Base-by-base conservation (phyloP, 2,113 vertebrate genomes). In the sheep (Ovis aries) region DNA sequence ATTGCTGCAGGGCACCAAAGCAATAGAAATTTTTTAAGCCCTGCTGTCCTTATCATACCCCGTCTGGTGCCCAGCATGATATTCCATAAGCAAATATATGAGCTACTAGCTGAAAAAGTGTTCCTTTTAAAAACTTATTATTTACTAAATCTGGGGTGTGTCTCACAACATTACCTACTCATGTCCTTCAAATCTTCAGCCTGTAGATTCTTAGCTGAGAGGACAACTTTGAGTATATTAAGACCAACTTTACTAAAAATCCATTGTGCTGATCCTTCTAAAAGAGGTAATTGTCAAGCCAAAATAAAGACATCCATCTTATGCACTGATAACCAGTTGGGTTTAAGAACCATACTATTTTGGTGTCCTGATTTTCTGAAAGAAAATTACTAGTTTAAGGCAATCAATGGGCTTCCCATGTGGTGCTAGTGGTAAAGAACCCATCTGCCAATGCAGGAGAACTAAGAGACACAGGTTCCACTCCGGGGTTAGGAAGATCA, bases 91-190 rank as follows among this genome's bases (percentile, higher is more conserved):
- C 59, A 98, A 98, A 98, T 84, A 96, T 27, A 87, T 55, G 95
- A 97, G 25, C 71, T 92, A 97, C 94, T 95, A 98, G 90, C 71
- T 98, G 95, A 97, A 67, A 93, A 98, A 98, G 71, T 57, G 43
- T 71, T 97, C 40, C 64, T 95, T 98, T 95, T 23, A 45, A 90
- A 89, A 92, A 98, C 98, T 95, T 98, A 94, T 98, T 98, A 98
- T 97, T 50, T 88, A 78, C 52, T 94, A 78, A 97, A 97, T 97
- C 96, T 91, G 60, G 36, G 78, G 53, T 40, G 91, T 93, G 97
- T 95, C 94, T 97, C 93, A 97, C 91, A 98, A 94, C 59, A 96
- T 86, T 96, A 96, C 86, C 60, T 95, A 95, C 84, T 94, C 71
- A 92, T 93, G 96, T 60, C 96, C 86, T 98, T 98, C 89, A 98